These are phyloP conservation scores for Siniperca obscura DNA, from an alignment of 2,797 vertebrate species.

Conservation along the genomic window DNA sequence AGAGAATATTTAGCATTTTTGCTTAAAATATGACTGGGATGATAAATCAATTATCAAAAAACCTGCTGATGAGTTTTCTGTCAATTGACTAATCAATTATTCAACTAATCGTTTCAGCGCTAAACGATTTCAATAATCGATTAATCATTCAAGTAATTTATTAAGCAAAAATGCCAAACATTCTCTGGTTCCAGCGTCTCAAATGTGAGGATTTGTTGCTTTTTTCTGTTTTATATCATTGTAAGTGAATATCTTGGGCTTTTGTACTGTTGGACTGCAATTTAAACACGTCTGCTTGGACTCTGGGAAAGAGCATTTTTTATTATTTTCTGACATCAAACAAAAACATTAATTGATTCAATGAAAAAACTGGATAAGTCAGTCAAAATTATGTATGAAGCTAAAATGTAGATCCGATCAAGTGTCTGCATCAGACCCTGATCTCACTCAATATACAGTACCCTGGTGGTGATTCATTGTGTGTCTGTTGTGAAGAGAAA, in stretches of 20 bases:
- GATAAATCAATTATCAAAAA: too few species aligned
- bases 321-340: neutral
- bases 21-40: neutral
- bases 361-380: neutral
- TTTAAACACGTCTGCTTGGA: neutral
- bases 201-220: neutral
- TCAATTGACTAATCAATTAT: too few species aligned
- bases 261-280: neutral
- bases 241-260: neutral
- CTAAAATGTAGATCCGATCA: neutral
- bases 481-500: slow-evolving; percentile 18
- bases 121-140: neutral
- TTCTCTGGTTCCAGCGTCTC: neutral
- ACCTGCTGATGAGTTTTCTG: too few species aligned
- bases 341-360: neutral
- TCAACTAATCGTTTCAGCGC: neutral
- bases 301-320: too few species aligned
- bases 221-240: neutral
- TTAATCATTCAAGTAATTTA: neutral
- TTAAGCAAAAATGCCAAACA: neutral
- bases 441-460: neutral
- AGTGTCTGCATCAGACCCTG: neutral
- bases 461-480: slow-evolving; percentile 27
- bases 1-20: neutral
- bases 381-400: neutral